Percentiles rank a stretch among this genome's conserved stretches.
Evolutionary conservation across 92 coral and sea anemone species (phyloP).

Genomic region (Actinostola sp.): DNA sequence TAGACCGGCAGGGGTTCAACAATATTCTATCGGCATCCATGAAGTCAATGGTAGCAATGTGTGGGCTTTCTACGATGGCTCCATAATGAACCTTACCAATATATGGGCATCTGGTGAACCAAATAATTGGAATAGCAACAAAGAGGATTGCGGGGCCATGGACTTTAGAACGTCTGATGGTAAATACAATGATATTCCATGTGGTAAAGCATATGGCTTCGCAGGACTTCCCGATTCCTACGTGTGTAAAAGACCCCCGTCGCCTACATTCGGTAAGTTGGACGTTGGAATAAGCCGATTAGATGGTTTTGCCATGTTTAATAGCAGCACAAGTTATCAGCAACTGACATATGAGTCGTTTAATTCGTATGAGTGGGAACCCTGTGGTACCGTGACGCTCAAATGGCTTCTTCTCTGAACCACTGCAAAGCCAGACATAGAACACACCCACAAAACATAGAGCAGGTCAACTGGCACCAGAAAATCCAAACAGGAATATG

Average conservation of each 20-base stretch:
- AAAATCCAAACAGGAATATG: not conserved
- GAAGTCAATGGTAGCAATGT: slow-evolving; percentile 7
- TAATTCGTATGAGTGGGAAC: no score
- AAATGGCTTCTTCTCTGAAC: no score
- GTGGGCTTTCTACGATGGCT: slow-evolving; percentile 23
- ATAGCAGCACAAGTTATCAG: no score
- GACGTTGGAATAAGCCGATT: no score
- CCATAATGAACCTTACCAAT: slow-evolving; percentile 19
- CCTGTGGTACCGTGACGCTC: no score
- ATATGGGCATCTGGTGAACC: slow-evolving; percentile 34
- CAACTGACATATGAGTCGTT: no score
- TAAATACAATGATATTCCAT: slow-evolving; percentile 36
- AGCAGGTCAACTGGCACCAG: slow-evolving; percentile 20
- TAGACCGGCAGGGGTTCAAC: slow-evolving; percentile 3
- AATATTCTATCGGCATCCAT: slow-evolving; percentile 17
- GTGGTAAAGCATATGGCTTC: slow-evolving; percentile 7
- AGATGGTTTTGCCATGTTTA: no score
- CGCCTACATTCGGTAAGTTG: slow-evolving; percentile 5
- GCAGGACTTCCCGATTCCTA: slow-evolving; percentile 15
- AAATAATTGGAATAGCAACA: slow-evolving; percentile 24
- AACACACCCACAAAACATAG: slow-evolving; percentile 21
- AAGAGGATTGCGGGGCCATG: slow-evolving; percentile 37
- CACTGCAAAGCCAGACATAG: slow-evolving; percentile 39
- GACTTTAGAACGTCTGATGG: slow-evolving; percentile 33
- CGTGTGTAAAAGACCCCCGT: slow-evolving; percentile 10